phyloP scores from a whole-genome alignment of 1,140 invertebrate species.

The Pseudomyrmex flavicornis region DNA sequence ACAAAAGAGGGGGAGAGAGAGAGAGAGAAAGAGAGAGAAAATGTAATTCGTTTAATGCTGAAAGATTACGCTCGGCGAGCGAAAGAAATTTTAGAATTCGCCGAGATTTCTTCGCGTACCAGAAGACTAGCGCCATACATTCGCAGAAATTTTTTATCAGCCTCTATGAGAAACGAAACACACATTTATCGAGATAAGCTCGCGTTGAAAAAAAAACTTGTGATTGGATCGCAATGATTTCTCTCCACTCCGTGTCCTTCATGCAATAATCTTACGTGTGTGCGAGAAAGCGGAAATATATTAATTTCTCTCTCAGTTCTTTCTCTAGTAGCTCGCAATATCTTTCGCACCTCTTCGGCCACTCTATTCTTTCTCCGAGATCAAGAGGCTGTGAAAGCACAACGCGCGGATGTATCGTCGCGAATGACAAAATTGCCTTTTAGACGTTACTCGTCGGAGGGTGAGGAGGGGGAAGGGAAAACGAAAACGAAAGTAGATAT shows the following conservation, averaged over 20 bases:
- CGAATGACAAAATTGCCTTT: conserved; percentile 67
- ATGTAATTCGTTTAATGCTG: conserved; percentile 47
- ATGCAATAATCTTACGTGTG: conserved; percentile 52
- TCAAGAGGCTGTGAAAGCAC: conserved; percentile 6
- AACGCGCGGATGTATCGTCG: conserved; percentile 14
- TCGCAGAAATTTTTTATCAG: conserved; percentile 51
- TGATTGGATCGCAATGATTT: conserved; percentile 68
- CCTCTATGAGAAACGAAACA: conserved; percentile 54
- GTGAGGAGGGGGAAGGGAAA: neutral
- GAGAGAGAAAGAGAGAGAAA: neutral
- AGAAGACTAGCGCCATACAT: neutral
- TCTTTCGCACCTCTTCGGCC: neutral
- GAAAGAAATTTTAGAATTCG: conserved; percentile 24
- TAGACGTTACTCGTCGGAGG: conserved; percentile 47
- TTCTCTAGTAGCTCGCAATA: conserved; percentile 25
- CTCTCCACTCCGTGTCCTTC: conserved; percentile 59
- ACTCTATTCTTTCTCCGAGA: neutral
- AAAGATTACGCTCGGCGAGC: neutral
- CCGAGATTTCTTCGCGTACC: conserved; percentile 4
- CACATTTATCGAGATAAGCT: conserved; percentile 61
- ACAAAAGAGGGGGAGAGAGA: neutral
- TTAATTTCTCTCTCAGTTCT: conserved; percentile 40
- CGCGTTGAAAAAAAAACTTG: conserved; percentile 21
- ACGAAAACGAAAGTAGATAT: conserved; percentile 70
- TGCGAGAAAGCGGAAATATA: conserved; percentile 50